Percentiles rank a stretch among this genome's conserved stretches.
Evolutionary conservation across 2,797 vertebrate species (phyloP).

Genomic region (Odontamblyopus lacepedii): DNA sequence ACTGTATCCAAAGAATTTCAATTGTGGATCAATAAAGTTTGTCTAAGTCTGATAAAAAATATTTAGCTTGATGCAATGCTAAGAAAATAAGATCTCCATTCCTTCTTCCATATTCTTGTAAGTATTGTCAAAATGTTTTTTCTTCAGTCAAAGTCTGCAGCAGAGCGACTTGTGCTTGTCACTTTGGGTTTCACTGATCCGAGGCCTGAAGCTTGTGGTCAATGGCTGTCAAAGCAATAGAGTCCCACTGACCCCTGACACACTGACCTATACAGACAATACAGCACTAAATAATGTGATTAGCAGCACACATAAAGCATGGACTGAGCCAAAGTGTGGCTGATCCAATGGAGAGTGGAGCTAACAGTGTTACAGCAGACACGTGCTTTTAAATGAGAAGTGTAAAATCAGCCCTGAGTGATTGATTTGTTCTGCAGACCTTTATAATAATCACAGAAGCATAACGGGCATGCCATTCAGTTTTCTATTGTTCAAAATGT

Average conservation of each 20-base stretch:
- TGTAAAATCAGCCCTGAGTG: slow-evolving; percentile 35
- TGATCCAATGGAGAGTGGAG: slow-evolving; percentile 13
- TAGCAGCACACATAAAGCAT: neutral
- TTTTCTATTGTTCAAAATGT: no score
- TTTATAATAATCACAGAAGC: slow-evolving; percentile 22
- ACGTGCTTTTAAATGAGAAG: slow-evolving; percentile 28
- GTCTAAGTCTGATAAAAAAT: no score
- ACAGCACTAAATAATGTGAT: neutral
- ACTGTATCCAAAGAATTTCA: no score
- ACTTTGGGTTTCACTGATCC: slow-evolving; percentile 43
- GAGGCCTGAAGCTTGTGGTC: slow-evolving; percentile 17
- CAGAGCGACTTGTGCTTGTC: slow-evolving; percentile 42
- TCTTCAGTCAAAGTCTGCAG: slow-evolving; percentile 34
- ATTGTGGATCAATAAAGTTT: no score
- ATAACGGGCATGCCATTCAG: slow-evolving; percentile 4
- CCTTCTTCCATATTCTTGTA: no score
- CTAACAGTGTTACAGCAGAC: slow-evolving; percentile 31
- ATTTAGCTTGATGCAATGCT: no score
- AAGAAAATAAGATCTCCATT: no score
- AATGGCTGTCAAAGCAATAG: slow-evolving; percentile 16
- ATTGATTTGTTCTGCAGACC: slow-evolving; percentile 37
- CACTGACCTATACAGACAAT: slow-evolving; percentile 9
- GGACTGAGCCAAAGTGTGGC: slow-evolving; percentile 7
- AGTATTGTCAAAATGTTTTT: neutral
- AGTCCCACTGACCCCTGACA: slow-evolving; percentile 43